phyloP scores from a whole-genome alignment of 2,888 invertebrate genomes.

The Pocota personata region DNA sequence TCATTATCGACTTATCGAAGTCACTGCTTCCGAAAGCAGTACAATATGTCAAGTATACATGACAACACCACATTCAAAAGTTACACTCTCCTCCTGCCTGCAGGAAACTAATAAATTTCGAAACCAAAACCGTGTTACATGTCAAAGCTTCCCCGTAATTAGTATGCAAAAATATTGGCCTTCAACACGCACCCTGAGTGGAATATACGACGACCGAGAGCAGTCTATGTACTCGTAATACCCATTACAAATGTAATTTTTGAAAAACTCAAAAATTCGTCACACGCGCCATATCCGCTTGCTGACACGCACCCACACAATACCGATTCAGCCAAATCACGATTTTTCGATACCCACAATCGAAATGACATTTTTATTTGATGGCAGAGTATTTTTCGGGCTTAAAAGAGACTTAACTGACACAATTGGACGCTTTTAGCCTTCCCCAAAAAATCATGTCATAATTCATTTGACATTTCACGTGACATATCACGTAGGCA shows the following conservation, averaged over 20 bases:
- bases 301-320: slow-evolving; percentile 44
- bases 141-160: slow-evolving; percentile 54
- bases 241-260: slow-evolving; percentile 35
- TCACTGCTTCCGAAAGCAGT: slow-evolving; percentile 7
- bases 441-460: slow-evolving; percentile 45
- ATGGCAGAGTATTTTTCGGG: slow-evolving; percentile 5
- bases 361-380: slow-evolving; percentile 43
- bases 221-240: neutral
- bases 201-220: neutral
- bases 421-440: slow-evolving; percentile 52
- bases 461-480: slow-evolving; percentile 58
- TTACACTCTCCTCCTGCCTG: neutral
- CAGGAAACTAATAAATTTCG: slow-evolving; percentile 46
- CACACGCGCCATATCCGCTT: slow-evolving; percentile 56
- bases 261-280: slow-evolving; percentile 51
- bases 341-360: slow-evolving; percentile 23
- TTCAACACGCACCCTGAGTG: slow-evolving; percentile 49
- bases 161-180: slow-evolving; percentile 63
- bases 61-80: slow-evolving; percentile 20
- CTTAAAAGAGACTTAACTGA: slow-evolving; percentile 41
- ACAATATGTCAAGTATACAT: slow-evolving; percentile 4
- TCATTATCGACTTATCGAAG: neutral
- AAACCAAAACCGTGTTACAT: slow-evolving; percentile 48
- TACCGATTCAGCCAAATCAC: slow-evolving; percentile 29
- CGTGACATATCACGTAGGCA: slow-evolving; percentile 67